Base-by-base conservation (phyloP, 1,140 invertebrate genomes). In the Macrosteles quadrilineatus region DNA sequence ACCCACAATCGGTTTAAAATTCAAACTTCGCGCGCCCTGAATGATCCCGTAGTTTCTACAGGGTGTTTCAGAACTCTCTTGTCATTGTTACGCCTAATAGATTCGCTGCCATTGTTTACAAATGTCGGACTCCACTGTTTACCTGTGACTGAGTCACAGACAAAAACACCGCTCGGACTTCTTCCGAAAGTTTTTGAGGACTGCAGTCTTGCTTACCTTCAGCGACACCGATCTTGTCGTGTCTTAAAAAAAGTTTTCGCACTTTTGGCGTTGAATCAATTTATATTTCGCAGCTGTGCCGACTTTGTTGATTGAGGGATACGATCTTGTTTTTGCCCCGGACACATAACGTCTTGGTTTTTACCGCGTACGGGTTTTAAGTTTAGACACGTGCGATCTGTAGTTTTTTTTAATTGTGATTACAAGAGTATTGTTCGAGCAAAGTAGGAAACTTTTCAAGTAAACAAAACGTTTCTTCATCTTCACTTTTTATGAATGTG, bases 101-200 rank as follows among this genome's bases (percentile, higher is more conserved):
- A 50, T 50, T 50, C 47, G 47, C 47, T n/a, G 47, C 47, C 21
- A 50, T 50, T 50, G 47, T 50, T 50, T 50, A 50, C 47, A 50
- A 50, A 50, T 50, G 47, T 50, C 47, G 4, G 4, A n/a, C 47
- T 50, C 6, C 6, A n/a, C 47, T 11, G 47, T 19, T 50, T 6
- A n/a, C 6, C 21, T n/a, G 47, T n/a, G n/a, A 3, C 47, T n/a
- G 6, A 50, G 17, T 23, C 6, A n/a, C 47, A n/a, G 47, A 23
- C 17, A 50, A 50, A 50, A 50, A 50, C 47, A 50, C 17, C 3
- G 17, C n/a, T 43, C 36, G 17, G 9, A 19, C 47, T 50, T 50
- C n/a, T 50, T 50, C 47, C 47, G 21, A 50, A 6, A 50, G 6
- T 50, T 50, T 50, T 50, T 50, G 47, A 23, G 21, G 17, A 19